Percentiles rank a stretch among this genome's conserved stretches.
Conservation (phyloP, 2,797 vertebrate species). For the Nothura maculosa region DNA sequence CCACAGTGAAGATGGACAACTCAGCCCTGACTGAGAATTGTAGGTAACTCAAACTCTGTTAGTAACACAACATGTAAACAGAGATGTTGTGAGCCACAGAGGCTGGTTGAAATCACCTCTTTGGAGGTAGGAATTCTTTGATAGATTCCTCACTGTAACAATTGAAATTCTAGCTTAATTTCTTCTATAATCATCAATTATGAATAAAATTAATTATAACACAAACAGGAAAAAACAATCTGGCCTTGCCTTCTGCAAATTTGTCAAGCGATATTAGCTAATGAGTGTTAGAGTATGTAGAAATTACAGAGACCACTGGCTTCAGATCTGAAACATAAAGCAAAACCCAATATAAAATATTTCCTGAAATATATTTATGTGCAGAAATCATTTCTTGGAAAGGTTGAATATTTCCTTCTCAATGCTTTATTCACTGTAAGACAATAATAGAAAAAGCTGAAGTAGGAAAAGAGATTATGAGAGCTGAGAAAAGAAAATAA, state of each 20-base stretch:
- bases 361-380: neutral
- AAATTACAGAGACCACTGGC: neutral
- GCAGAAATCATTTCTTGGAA: neutral
- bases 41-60: neutral
- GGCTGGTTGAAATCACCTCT: neutral
- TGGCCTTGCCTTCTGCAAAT: neutral
- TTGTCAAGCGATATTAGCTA: neutral
- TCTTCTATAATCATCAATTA: neutral
- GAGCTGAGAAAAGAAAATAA: neutral
- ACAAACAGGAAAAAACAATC: rapidly evolving
- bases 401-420: neutral
- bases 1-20: neutral
- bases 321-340: neutral
- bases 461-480: neutral
- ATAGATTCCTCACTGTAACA: neutral
- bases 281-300: neutral
- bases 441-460: neutral
- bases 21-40: neutral
- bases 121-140: neutral
- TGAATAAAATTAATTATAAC: neutral
- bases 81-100: neutral
- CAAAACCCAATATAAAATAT: neutral
- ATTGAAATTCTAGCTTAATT: neutral
- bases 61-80: neutral
- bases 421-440: neutral